Conservation (phyloP, 2,113 vertebrate genomes). For the Pitta sordida region DNA sequence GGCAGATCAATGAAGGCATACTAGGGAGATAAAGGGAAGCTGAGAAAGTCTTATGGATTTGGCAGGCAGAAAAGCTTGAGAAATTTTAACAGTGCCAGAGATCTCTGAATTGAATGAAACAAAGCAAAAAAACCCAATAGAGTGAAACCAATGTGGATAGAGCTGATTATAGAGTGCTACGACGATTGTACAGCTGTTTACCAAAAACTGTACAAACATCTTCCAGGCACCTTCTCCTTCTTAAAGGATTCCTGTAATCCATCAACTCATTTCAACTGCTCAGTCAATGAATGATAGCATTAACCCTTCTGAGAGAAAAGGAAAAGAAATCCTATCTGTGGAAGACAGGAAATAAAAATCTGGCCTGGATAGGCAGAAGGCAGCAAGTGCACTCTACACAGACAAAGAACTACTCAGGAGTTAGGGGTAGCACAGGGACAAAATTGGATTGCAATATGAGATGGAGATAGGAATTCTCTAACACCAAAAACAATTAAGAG, state of each 20-base stretch:
- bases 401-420: background rate
- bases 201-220: background rate
- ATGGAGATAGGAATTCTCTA: background rate
- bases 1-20: background rate
- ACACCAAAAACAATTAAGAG: background rate
- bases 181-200: background rate
- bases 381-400: background rate
- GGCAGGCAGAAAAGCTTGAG: background rate
- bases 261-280: background rate
- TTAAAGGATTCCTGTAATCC: background rate
- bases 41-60: background rate
- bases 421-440: rapidly evolving
- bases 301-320: background rate
- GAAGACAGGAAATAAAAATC: background rate
- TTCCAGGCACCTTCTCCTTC: background rate
- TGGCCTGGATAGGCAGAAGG: background rate
- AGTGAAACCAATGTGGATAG: background rate
- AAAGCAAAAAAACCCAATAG: background rate
- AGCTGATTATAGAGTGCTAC: background rate
- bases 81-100: background rate
- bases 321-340: background rate
- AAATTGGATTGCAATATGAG: rapidly evolving
- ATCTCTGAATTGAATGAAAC: background rate
- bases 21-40: background rate
- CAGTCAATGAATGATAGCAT: background rate